phyloP scores from a whole-genome alignment of 92 coral and sea anemone species.

The Parazoanthus atlanticus region DNA sequence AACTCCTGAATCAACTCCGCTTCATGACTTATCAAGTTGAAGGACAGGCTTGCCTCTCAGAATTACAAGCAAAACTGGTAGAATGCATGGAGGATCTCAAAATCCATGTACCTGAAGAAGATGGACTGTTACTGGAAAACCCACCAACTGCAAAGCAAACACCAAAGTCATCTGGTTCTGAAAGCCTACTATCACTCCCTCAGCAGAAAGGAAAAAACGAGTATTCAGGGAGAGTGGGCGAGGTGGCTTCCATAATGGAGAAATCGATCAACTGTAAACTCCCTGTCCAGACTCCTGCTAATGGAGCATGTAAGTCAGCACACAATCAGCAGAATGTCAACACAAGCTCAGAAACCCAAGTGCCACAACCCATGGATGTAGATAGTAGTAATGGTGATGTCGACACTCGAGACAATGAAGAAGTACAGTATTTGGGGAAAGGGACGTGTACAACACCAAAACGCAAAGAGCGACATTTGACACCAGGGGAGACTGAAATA shows the following conservation, averaged over 20 bases:
- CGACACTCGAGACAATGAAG: too few species aligned
- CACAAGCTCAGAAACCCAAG: constrained; percentile 7
- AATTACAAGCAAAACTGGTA: constrained; percentile 5
- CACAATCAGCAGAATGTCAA: not conserved
- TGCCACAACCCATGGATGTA: too few species aligned
- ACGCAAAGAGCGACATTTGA: too few species aligned
- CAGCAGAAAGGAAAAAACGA: not conserved
- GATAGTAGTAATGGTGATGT: too few species aligned
- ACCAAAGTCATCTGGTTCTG: constrained; percentile 2
- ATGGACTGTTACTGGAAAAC: constrained; percentile 5
- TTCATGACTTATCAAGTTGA: constrained; percentile 8
- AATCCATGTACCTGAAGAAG: constrained; percentile 7
- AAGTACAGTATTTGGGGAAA: too few species aligned
- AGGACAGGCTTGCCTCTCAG: constrained; percentile 4
- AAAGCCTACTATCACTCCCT: constrained; percentile 2
- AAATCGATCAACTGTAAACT: constrained; percentile 16
- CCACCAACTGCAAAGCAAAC: not conserved
- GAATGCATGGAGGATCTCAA: constrained; percentile 11
- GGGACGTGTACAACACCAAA: too few species aligned
- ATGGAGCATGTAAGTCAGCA: not conserved
- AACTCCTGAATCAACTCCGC: not conserved
- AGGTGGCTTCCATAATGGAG: constrained; percentile 11
- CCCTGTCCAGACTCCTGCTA: not conserved
- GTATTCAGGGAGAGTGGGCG: constrained; percentile 24
- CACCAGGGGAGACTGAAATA: too few species aligned